Evolutionary conservation across 2,113 vertebrate species (phyloP).

Genomic region (Mesitornis unicolor): DNA sequence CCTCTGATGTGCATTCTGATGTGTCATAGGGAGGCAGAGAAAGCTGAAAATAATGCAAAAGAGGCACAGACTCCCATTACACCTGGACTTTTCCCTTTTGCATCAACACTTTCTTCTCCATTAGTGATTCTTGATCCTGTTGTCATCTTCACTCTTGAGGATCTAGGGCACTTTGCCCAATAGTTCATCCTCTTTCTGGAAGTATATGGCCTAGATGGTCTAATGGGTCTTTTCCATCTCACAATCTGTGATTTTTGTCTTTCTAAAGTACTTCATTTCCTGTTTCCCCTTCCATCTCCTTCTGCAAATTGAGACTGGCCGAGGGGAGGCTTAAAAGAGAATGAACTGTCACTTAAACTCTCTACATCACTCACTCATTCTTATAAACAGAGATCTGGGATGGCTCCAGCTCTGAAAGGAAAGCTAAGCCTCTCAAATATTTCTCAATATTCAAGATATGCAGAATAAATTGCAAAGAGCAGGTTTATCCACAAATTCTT

Average conservation of each 20-base stretch:
- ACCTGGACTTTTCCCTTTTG: not conserved
- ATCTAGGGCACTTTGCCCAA: not conserved
- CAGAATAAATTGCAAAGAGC: not conserved
- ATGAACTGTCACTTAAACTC: conserved; percentile 35
- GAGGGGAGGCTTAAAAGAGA: conserved; percentile 1
- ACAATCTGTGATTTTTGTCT: not conserved
- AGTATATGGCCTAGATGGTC: not conserved
- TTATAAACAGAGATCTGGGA: not conserved
- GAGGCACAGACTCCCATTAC: not conserved
- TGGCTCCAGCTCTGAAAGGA: not conserved
- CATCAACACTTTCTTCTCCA: not conserved
- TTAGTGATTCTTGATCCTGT: not conserved
- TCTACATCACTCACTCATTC: conserved; percentile 37
- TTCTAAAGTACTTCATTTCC: not conserved
- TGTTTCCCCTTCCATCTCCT: conserved; percentile 7
- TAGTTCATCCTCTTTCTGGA: not conserved
- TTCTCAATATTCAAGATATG: not conserved
- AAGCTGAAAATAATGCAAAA: not conserved
- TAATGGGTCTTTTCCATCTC: not conserved
- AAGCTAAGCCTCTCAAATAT: not conserved
- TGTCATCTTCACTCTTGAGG: not conserved
- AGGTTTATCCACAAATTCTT: not conserved
- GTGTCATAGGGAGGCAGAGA: not conserved
- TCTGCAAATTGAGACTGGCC: conserved; percentile 30
- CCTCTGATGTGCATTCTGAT: not conserved